A percentile compares a stretch with the other conserved stretches of the same genome.
Conservation (phyloP, 2,888 invertebrate species). For the Poecilus cupreus region DNA sequence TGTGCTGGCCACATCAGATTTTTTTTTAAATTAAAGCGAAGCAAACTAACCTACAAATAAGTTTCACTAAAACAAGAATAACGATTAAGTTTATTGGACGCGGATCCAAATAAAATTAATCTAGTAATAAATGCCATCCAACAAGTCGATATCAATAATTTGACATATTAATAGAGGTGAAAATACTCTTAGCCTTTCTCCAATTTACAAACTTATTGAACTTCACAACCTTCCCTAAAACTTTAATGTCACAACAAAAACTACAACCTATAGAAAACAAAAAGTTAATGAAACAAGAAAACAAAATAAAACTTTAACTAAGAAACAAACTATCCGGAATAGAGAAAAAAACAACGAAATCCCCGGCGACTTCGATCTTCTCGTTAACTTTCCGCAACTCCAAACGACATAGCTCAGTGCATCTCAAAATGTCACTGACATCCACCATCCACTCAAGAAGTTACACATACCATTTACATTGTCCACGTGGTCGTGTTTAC, state of each 20-base stretch:
- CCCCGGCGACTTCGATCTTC: background rate
- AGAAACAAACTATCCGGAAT: background rate
- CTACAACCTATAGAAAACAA: background rate
- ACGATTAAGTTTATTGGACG: no score
- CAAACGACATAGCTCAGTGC: background rate
- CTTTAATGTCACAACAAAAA: constrained; percentile 18
- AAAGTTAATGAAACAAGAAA: constrained; percentile 27
- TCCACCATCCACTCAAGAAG: background rate
- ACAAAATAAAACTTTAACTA: constrained; percentile 10
- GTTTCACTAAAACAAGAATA: no score
- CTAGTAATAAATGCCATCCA: no score
- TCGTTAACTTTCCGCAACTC: background rate
- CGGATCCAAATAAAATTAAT: no score
- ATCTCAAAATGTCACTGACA: constrained; percentile 55
- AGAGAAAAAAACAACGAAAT: background rate
- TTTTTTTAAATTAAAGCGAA: no score
- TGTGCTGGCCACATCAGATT: no score
- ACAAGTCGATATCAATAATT: no score
- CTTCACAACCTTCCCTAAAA: background rate
- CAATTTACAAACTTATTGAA: no score
- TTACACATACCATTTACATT: background rate
- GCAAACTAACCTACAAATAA: no score
- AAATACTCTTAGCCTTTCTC: background rate
- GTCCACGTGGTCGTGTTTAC: constrained; percentile 39
- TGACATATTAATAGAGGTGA: no score